Evolutionary conservation across 2,797 vertebrate genomes (phyloP), one percentile per base, ranked within the genome.

Genomic region (Alca torda): DNA sequence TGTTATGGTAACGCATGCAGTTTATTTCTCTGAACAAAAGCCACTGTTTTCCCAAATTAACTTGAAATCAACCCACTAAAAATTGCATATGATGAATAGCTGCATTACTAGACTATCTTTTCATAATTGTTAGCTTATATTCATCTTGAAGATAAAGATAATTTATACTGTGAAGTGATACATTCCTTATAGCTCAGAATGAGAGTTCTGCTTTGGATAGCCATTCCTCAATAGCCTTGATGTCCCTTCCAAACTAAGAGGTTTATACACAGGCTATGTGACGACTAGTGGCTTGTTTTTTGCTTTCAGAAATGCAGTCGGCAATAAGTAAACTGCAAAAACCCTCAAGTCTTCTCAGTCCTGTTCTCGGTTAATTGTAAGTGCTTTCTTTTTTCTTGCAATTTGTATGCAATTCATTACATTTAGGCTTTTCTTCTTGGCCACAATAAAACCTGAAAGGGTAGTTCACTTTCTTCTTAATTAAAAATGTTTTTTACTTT

Each of bases 1-100:
- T 33, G 24, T 56, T 90, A 77, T 78, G 57, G 72, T 60, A 92
- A 85, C 68, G 86, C 48, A 72, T 13, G 41, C 75, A 48, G 37
- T 8, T 83, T 81, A 33, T 53, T 89, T 76, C 56, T 91, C 63
- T 45, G 84, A 95, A 95, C 67, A 94, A 91, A 95, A 90, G n/a
- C 87, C 35, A 21, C 23, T 85, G 54, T 13, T 91, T 94, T 92
- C 61, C 68, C 60, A 94, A 86, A 93, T 81, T 79, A 63, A 89
- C 59, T 85, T 76, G 19, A 93, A 91, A 89, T 60, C 59, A 82
- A 63, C 26, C 31, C 59, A 48, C 50, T 65, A 91, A 68, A 94
- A 73, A 70, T 39, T 35, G 59, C 46, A 83, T 65, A 73, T 60
- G 81, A 76, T 35, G 16, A 89, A 84, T 64, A 80, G 51, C 16